Conservation (phyloP, 1,140 invertebrate genomes). For the Drosophila insularis region DNA sequence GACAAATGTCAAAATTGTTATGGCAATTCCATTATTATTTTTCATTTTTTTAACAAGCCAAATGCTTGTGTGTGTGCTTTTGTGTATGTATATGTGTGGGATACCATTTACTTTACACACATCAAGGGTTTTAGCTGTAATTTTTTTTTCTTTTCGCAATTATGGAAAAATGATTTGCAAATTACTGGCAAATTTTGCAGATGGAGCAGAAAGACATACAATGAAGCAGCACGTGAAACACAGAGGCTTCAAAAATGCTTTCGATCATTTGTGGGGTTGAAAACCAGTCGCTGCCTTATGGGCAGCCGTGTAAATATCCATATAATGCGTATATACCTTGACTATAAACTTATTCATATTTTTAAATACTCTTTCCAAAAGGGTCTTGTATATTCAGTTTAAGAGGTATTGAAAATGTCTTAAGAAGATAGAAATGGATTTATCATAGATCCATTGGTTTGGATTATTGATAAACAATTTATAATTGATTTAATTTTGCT, state of each 20-base stretch:
- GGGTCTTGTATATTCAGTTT: background rate
- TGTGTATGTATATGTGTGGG: conserved; percentile 1
- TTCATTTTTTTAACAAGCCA: conserved; percentile 14
- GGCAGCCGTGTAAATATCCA: conserved; percentile 13
- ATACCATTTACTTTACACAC: conserved; percentile 43
- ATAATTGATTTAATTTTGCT: too few species aligned
- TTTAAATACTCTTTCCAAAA: background rate
- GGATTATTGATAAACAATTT: too few species aligned
- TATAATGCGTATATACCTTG: conserved; percentile 1
- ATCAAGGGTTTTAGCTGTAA: conserved; percentile 54
- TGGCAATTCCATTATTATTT: conserved; percentile 38
- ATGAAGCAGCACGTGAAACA: conserved; percentile 17
- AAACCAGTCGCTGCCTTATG: conserved; percentile 53
- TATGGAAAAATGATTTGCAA: conserved; percentile 72
- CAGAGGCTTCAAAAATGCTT: conserved; percentile 9
- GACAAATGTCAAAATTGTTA: conserved; percentile 48
- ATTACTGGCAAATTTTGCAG: conserved; percentile 51
- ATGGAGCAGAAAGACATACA: conserved; percentile 20
- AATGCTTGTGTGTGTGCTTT: background rate
- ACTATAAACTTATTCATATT: background rate
- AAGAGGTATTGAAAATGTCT: background rate
- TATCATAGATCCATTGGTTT: too few species aligned
- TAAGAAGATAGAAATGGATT: too few species aligned
- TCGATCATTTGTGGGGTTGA: conserved; percentile 3
- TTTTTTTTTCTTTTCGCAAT: conserved; percentile 53